Evolutionary conservation across 2,113 vertebrate species (phyloP), one percentile per base, ranked within the genome.

Genomic region (Crypturellus undulatus): DNA sequence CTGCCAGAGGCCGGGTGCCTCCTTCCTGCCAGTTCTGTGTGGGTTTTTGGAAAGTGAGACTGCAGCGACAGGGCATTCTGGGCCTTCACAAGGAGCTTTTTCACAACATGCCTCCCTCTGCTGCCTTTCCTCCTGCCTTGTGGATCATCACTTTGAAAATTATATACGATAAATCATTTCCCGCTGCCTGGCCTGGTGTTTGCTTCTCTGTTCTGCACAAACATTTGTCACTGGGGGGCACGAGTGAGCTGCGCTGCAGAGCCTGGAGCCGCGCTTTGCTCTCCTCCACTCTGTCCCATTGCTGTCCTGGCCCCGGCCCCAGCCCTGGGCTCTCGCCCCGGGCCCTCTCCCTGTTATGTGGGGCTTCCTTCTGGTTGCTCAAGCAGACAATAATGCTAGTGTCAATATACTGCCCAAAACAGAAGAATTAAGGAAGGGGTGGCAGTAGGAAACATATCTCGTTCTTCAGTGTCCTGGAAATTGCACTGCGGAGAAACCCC

Each of bases 171-270:
- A 71, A 38, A 18, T 58, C 54, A 58, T 58, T 38, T 51, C 28
- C 47, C 10, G 28, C 14, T 5, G 15, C 28, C 15, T 12, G 19
- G 47, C 25, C 34, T 38, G 10, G 25, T 38, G 19, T 71, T 38
- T 38, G 51, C 26, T 36, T 54, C 69, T 28, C 18, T 72, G 49
- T 54, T 25, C 26, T 72, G 7, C 77, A 11, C 8, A 5, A 60
- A 6, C 14, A 3, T n/a, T 22, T 12, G 60, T 26, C 84, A 17
- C 95, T 92, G 84, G 90, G 56, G 77, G 87, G 89, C 72, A 64
- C 72, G 6, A 3, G 59, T 1, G 89, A 67, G 63, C 80, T 43
- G 26, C 45, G 25, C 51, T 20, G 9, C 59, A 15, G 26, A 38
- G 58, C 13, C 47, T 28, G 8, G n/a, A 12, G 17, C 30, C 8